Conservation (phyloP, 1,140 invertebrate species). For the Hydropsyche tenuis region DNA sequence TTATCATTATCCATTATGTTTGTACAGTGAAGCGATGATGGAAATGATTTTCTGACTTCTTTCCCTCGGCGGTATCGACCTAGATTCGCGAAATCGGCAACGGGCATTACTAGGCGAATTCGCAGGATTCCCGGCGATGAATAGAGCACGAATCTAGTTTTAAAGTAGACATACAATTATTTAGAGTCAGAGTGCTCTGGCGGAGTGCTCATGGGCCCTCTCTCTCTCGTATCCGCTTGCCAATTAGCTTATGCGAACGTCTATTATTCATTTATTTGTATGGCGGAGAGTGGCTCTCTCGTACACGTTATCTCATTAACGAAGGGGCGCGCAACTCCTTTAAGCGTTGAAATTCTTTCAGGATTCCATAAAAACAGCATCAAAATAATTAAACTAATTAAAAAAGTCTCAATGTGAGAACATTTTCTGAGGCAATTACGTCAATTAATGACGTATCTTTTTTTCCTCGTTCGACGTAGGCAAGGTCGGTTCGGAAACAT, state of each 20-base stretch:
- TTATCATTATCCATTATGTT: no score
- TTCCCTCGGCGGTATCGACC: no score
- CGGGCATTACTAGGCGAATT: no score
- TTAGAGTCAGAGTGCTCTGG: conserved; percentile 1
- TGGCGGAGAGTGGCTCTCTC: conserved; percentile 42
- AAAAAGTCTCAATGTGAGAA: conserved; percentile 48
- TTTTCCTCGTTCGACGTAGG: background rate
- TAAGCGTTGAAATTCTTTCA: conserved; percentile 49
- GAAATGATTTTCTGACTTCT: no score
- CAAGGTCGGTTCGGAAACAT: conserved; percentile 9
- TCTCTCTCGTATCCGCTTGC: conserved; percentile 38
- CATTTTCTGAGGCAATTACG: conserved; percentile 46
- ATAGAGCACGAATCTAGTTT: background rate
- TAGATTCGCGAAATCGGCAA: no score
- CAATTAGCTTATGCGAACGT: conserved; percentile 48
- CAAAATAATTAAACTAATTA: conserved; percentile 50
- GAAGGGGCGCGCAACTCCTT: conserved; percentile 40
- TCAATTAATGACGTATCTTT: conserved; percentile 49
- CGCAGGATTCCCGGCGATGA: no score
- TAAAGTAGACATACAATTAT: conserved; percentile 6
- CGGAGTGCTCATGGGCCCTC: background rate
- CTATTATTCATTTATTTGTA: conserved; percentile 49
- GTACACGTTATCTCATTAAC: conserved; percentile 48
- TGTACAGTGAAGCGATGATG: no score
- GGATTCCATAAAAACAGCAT: conserved; percentile 50